Conservation (phyloP, 2,113 vertebrate species). For the Myrmecophaga tridactyla region DNA sequence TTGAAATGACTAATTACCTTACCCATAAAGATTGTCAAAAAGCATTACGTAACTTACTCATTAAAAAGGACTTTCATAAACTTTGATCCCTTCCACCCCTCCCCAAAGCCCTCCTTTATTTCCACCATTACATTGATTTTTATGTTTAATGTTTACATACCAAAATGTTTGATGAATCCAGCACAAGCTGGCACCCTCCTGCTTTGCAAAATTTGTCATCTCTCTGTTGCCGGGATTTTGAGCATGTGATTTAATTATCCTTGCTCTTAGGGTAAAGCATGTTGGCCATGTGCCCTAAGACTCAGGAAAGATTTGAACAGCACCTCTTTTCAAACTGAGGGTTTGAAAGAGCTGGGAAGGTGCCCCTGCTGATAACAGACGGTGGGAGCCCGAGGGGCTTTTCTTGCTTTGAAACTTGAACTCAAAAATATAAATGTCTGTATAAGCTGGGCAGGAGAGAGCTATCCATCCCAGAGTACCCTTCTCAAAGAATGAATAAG, state of each 20-base stretch:
- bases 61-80: conserved; percentile 66
- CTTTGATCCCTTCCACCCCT: conserved; percentile 20
- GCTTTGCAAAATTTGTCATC: background rate
- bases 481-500: background rate
- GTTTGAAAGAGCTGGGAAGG: conserved; percentile 12
- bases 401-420: conserved; percentile 21
- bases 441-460: background rate
- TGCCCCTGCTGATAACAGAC: conserved; percentile 1
- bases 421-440: conserved; percentile 32
- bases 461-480: background rate
- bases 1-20: conserved; percentile 67
- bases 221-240: background rate
- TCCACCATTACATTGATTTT: background rate
- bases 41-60: conserved; percentile 54
- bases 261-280: background rate
- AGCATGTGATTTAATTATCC: conserved; percentile 2
- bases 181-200: background rate
- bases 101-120: conserved; percentile 46
- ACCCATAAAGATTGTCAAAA: background rate
- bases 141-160: conserved; percentile 24
- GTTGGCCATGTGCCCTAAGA: conserved; percentile 23
- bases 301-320: conserved; percentile 18
- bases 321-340: conserved; percentile 6
- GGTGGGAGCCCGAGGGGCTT: background rate
- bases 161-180: conserved; percentile 18